phyloP scores from a whole-genome alignment of 2,888 invertebrate genomes.

The Timema cristinae region DNA sequence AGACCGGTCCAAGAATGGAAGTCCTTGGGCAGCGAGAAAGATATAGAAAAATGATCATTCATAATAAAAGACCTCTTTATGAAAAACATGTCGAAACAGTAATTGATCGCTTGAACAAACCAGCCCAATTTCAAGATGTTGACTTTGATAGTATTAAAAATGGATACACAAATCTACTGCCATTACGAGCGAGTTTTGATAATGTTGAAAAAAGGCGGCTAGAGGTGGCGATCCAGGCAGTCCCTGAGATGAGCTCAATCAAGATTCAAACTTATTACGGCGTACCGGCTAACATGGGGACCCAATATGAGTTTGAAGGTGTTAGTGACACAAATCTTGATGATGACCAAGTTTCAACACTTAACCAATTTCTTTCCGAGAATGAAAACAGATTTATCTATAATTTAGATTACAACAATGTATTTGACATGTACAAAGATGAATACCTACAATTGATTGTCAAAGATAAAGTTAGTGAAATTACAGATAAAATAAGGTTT shows the following conservation, averaged over 20 bases:
- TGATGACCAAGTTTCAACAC: not conserved
- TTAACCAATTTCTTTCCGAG: not conserved
- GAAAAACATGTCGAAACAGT: not conserved
- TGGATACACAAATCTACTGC: not conserved
- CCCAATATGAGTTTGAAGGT: not conserved
- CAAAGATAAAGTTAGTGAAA: not conserved
- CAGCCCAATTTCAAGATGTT: not conserved
- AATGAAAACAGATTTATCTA: not conserved
- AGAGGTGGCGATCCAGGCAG: not conserved
- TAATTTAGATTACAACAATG: not conserved
- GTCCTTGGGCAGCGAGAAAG: not conserved
- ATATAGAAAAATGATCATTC: not conserved
- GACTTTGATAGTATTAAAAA: not conserved
- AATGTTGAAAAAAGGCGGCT: not conserved
- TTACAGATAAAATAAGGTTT: not conserved
- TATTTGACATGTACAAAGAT: constrained; percentile 10
- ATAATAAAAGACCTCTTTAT: not conserved
- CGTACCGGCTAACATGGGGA: not conserved
- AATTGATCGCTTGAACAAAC: not conserved
- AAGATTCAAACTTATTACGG: not conserved
- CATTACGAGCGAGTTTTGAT: not conserved
- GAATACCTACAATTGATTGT: not conserved
- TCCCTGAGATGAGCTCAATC: not conserved
- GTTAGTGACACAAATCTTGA: not conserved
- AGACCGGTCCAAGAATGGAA: not conserved